Evolutionary conservation across 1,140 invertebrate genomes (phyloP), one percentile per base, ranked within the genome.

Genomic region (Drosophila sp.): DNA sequence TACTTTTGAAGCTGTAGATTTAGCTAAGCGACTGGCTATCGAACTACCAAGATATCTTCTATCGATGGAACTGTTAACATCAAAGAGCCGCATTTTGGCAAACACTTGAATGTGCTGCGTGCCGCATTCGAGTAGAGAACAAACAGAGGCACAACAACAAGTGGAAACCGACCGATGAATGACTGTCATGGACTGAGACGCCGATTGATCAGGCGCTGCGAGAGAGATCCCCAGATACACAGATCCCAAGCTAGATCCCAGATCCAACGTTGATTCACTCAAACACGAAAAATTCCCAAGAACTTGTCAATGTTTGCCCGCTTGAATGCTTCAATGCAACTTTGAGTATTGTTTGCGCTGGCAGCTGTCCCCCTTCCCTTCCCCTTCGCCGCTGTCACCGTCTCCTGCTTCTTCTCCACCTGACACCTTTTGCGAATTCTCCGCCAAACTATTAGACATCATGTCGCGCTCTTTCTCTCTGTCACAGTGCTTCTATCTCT

Each of bases 251-350:
- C 27, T 7, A 29, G 21, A 36, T 36, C 9, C 34, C 61, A 53
- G 43, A 56, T 57, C 43, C 74, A 65, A 45, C 11, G 43, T 48
- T 53, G 41, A 61, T 38, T 64, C 74, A 80, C 43, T 63, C 54
- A 53, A 70, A 74, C 69, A 71, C 74, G 41, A 65, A 74, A 77
- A 78, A 87, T 86, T 86, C 82, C 78, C 78, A 87, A 86, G 82
- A 87, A 87, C 83, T 89, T 89, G 83, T 89, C 83, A 74, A 78
- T 89, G 83, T 89, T 89, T 89, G 83, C 63, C 63, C 64, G 79
- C 76, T 67, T 80, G 84, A 89, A 89, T 45, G 83, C 84, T 83
- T 80, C 72, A 54, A 58, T 89, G 83, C 84, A 89, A 59, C 64
- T 38, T 27, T 13, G 48, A 69, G 51, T 66, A 71, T 40, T 70